Evolutionary conservation across 2,113 vertebrate species (phyloP).

Genomic region (Toxotes jaculatrix): DNA sequence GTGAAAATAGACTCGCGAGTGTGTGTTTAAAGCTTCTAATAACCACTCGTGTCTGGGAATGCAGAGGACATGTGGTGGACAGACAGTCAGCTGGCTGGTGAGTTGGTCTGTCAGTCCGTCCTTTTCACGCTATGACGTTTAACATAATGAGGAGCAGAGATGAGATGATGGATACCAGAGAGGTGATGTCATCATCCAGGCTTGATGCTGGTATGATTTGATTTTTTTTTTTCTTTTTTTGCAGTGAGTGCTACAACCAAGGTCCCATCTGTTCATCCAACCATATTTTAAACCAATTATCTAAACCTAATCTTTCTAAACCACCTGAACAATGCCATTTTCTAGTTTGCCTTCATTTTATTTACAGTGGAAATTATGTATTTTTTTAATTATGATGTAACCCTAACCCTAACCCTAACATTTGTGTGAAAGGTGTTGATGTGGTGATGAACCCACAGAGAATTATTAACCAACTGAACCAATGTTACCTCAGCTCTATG

Average conservation of each 20-base stretch:
- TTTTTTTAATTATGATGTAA: not conserved
- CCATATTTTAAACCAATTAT: conserved; percentile 20
- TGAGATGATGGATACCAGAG: conserved; percentile 58
- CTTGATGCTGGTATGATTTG: conserved; percentile 33
- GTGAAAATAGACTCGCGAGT: conserved; percentile 69
- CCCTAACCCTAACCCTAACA: too few species aligned
- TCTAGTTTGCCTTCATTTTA: not conserved
- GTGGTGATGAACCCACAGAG: too few species aligned
- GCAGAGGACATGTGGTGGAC: conserved; percentile 61
- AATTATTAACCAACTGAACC: not conserved
- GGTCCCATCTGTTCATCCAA: conserved; percentile 32
- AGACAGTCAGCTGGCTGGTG: conserved; percentile 43
- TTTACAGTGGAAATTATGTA: not conserved
- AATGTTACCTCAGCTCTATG: too few species aligned
- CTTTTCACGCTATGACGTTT: conserved; percentile 55
- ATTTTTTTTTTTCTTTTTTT: conserved; percentile 32
- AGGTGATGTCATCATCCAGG: conserved; percentile 49
- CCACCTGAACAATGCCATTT: conserved; percentile 21
- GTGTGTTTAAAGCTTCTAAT: conserved; percentile 64
- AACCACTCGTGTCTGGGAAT: conserved; percentile 75
- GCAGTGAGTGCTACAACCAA: not conserved
- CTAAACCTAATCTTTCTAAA: conserved; percentile 13
- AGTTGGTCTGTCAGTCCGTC: conserved; percentile 22
- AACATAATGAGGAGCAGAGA: conserved; percentile 57
- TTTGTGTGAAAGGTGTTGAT: not conserved